A percentile compares a stretch with the other conserved stretches of the same genome.
Conservation (phyloP, 1,140 invertebrate species). For the Macrobrachium nipponense region DNA sequence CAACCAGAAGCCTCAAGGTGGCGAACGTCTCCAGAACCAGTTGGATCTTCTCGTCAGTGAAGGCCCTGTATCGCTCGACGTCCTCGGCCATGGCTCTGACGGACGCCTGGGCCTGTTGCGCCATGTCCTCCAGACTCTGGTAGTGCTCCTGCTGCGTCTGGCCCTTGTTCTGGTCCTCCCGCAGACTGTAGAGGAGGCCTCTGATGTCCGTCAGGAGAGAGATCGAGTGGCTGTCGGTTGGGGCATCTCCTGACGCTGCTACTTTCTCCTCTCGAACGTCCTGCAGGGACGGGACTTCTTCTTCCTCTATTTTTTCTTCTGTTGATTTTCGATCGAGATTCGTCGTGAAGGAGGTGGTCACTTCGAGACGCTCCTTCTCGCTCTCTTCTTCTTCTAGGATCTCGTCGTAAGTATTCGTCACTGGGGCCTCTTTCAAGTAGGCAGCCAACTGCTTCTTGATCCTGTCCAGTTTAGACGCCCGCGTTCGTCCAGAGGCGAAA, state of each 20-base stretch:
- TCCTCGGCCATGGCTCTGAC: constrained; percentile 7
- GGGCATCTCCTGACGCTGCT: not conserved
- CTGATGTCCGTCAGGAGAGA: constrained; percentile 38
- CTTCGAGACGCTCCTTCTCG: not conserved
- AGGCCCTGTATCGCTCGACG: not conserved
- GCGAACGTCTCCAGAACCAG: constrained; percentile 36
- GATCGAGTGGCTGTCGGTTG: not conserved
- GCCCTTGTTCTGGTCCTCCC: not conserved
- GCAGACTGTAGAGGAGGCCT: not conserved
- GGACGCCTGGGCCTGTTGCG: not conserved
- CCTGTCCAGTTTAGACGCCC: too few relatives aligned
- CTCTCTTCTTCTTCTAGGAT: not conserved
- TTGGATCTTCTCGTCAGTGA: constrained; percentile 32
- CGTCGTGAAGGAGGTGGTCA: not conserved
- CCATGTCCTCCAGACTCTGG: not conserved
- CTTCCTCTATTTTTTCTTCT: too few relatives aligned
- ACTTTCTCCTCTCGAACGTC: too few relatives aligned
- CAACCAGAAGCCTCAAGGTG: constrained; percentile 24
- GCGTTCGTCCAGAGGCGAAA: too few relatives aligned
- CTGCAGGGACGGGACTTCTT: too few relatives aligned
- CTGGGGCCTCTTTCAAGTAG: too few relatives aligned
- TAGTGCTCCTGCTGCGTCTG: not conserved
- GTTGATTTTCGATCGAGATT: too few relatives aligned
- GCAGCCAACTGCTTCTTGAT: too few relatives aligned
- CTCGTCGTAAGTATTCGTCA: not conserved